Base-by-base conservation (phyloP, 2,113 vertebrate genomes). In the Corynorhinus townsendii region DNA sequence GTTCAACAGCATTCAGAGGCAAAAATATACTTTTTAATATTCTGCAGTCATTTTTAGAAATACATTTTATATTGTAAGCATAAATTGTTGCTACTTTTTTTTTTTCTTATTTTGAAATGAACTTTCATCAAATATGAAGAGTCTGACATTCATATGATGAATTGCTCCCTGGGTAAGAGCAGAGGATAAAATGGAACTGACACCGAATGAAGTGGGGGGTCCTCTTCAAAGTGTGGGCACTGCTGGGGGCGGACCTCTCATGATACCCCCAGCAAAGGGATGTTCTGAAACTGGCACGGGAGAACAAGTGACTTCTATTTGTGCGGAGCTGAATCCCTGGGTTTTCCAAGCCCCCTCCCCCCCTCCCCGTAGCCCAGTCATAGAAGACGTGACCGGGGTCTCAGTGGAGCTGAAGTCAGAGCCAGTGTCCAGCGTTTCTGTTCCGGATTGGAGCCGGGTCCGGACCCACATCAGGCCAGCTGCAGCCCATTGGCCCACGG, bases 21-120 rank as follows among this genome's bases (percentile, higher is more conserved):
- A 69, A 92, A 85, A 95, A 83, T 62, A 83, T 77, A 43, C 22
- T 64, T 76, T 71, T 81, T 84, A 93, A 54, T 77, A 85, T 4
- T 69, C 28, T 82, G 8, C 52, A 85, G 22, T 82, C 33, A 92
- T 79, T 72, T 96, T 89, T 71, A 80, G 62, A 62, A 73, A 81
- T 54, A 35, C 0, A 72, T 52, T 86, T 93, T 77, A 73, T 20
- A 85, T 62, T 86, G 8, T 69, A 86, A 88, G 20, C 19, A 89
- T 92, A 88, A 47, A 79, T 75, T 79, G 76, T 45, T 77, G 28
- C 54, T 93, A 90, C 72, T 54, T 35, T 47, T 62, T n/a, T n/a
- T 93, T 93, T 86, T 80, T 73, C 11, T 45, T 86, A 20, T 80
- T 92, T 90, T 86, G 14, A 88, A 86, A 88, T 9, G 28, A 92